Base-by-base conservation (phyloP, 2,888 invertebrate species). In the Idaea aversata region DNA sequence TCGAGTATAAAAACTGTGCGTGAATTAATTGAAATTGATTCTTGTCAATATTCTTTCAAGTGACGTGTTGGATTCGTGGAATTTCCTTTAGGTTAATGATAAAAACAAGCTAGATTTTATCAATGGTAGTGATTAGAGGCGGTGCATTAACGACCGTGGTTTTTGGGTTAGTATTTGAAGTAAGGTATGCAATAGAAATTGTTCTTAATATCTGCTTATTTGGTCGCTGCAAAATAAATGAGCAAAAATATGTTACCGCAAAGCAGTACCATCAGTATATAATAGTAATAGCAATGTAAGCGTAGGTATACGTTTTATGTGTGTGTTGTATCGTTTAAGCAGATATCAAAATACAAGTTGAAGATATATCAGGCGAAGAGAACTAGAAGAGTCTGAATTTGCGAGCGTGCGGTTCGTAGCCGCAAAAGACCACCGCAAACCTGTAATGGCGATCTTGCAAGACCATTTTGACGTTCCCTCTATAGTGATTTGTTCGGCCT, bases 391-490 rank as follows among this genome's bases (percentile, higher is more conserved):
- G 83, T 77, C 86, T 88, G 91, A 90, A 90, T 86, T 84, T 91
- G 91, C 91, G 91, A 91, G 87, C 89, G 90, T 88, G 92, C 92
- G 91, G 91, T 86, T 85, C 88, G 80, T 81, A 89, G 92, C 92
- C 93, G 92, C 91, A 81, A 92, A 91, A 93, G 91, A 91, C 92
- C 90, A 87, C 90, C 84, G 92, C 93, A 93, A 96, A 99, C 98
- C 98, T 98, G 98, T 99, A 91, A 99, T 98, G 94, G 98, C 98
- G 95, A 99, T 98, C 96, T 99, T 99, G 96, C 98, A 98, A 93
- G 98, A 98, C 99, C 99, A 99, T 95, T 99, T 98, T 93, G 98
- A 98, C 87, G 98, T 99, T 94, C 99, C 99, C 95, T 98, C 98
- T 93, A 99, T 97, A 94, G 99, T 98, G 95, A 97, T 97, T 95